These are phyloP conservation scores for Porphyrio hochstetteri DNA, from an alignment of 2,113 vertebrate genomes.

Conservation along the genomic window DNA sequence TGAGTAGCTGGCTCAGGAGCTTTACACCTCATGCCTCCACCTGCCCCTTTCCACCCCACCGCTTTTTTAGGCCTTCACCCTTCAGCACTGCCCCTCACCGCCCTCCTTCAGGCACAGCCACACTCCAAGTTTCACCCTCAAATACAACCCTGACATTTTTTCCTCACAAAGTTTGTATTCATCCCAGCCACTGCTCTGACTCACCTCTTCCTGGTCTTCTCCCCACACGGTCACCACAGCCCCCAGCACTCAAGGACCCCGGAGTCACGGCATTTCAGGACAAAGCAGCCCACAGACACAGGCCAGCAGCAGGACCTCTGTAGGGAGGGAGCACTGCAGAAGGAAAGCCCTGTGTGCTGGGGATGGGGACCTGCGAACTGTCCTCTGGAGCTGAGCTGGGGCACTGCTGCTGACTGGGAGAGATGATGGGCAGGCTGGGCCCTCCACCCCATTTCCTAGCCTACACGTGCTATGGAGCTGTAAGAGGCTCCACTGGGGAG, in stretches of 20 bases:
- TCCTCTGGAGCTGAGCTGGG: background rate
- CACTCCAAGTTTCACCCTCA: background rate
- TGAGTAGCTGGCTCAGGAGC: background rate
- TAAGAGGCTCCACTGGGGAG: rapidly evolving
- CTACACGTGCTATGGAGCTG: rapidly evolving
- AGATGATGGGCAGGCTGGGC: background rate
- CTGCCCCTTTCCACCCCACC: background rate
- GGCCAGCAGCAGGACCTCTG: rapidly evolving
- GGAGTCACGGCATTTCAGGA: rapidly evolving
- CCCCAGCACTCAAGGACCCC: rapidly evolving
- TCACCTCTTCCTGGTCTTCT: rapidly evolving
- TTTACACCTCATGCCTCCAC: background rate
- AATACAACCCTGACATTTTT: background rate
- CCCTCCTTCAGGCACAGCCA: background rate
- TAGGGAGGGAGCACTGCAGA: rapidly evolving
- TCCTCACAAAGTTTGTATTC: background rate
- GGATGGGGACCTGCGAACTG: rapidly evolving
- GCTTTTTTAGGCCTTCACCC: background rate
- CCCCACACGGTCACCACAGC: rapidly evolving
- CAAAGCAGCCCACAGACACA: rapidly evolving
- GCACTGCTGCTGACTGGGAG: rapidly evolving
- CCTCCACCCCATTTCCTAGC: rapidly evolving
- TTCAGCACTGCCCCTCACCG: background rate
- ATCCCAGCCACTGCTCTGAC: rapidly evolving
- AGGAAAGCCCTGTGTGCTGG: rapidly evolving